A percentile compares a stretch with the other conserved stretches of the same genome.
Evolutionary conservation across 1,140 invertebrate genomes (phyloP).

Genomic region (Phthorimaea operculella): DNA sequence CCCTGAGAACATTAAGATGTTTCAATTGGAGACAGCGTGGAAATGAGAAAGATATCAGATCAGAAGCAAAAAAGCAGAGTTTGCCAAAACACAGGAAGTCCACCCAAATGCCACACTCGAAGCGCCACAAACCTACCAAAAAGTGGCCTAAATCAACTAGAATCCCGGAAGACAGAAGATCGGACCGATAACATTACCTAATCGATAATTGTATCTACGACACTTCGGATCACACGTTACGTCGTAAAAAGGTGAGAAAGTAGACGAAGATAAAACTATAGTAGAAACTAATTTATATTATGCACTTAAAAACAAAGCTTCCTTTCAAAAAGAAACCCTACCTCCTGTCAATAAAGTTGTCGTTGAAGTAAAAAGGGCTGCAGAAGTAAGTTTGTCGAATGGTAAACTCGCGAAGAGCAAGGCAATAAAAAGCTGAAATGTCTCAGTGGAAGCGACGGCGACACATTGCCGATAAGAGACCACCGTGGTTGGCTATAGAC

Average conservation of each 20-base stretch:
- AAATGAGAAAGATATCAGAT: neutral
- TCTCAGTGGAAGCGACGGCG: conserved; percentile 58
- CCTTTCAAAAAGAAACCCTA: conserved; percentile 25
- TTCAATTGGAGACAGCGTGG: no score
- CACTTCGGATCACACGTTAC: conserved; percentile 56
- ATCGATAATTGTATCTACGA: conserved; percentile 67
- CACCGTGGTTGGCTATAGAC: conserved; percentile 46
- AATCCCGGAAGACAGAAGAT: conserved; percentile 63
- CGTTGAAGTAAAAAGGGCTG: conserved; percentile 7
- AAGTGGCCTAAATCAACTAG: conserved; percentile 59
- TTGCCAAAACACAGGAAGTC: neutral
- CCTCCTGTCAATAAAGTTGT: conserved; percentile 13
- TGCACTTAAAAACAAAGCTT: conserved; percentile 2
- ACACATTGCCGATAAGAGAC: conserved; percentile 58
- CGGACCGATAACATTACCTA: conserved; percentile 59
- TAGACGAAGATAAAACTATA: conserved; percentile 59
- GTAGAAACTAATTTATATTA: conserved; percentile 17
- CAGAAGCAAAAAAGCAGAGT: neutral
- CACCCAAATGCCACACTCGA: conserved; percentile 1
- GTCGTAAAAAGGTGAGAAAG: conserved; percentile 66
- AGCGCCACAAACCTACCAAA: conserved; percentile 41
- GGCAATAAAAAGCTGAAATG: conserved; percentile 66
- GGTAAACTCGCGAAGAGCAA: conserved; percentile 58
- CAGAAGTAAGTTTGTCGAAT: conserved; percentile 17
- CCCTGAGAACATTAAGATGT: no score